Evolutionary conservation across 2,888 invertebrate species (phyloP), one percentile per base, ranked within the genome.

Genomic region (Drosophila sordidapex): DNA sequence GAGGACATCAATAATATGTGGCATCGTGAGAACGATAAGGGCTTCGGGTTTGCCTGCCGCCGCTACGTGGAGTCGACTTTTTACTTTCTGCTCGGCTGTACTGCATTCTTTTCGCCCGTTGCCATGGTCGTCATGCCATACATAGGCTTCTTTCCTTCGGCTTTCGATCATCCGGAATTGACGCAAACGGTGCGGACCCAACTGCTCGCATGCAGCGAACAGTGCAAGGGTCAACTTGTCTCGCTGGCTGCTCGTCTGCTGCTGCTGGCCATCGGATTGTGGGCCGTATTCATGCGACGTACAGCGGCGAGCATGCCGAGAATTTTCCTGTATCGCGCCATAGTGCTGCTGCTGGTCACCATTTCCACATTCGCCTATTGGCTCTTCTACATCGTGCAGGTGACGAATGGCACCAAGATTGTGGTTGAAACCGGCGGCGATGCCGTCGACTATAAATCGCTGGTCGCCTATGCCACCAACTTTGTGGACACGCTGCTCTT

Each of bases 341-440:
- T 97, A 82, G 96, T 98, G n/a, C 94, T 99, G 70, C 95, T 97
- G 7, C 95, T 99, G 63, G 95, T 98, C 43, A 95, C 98, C 48
- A 96, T 99, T 18, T 97, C 99, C 92, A 97, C 97, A 75, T 98
- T 99, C 93, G 97, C 99, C 6, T 99, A 98, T 94, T 99, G 99
- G 99, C 94, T 99, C 25, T 99, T 99, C 94, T 99, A 99, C 93
- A 96, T 98, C 87, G 98, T 99, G 59, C 97, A 99, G 93, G 92
- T 92, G 66, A 96, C 96, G 0, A 97, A 97, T 92, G 96, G 96
- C 25, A 96, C 96, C 0, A 95, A 96, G 93, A 96, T 97, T 63
- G 95, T 96, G 10, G 96, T 96, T 0, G 96, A 96, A 62, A 93
- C 92, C 0, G 96, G 96, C 0, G 97, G 97, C 89, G 96, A 96